Conservation (phyloP, 1,140 invertebrate genomes). For the Zaprionus taronus region DNA sequence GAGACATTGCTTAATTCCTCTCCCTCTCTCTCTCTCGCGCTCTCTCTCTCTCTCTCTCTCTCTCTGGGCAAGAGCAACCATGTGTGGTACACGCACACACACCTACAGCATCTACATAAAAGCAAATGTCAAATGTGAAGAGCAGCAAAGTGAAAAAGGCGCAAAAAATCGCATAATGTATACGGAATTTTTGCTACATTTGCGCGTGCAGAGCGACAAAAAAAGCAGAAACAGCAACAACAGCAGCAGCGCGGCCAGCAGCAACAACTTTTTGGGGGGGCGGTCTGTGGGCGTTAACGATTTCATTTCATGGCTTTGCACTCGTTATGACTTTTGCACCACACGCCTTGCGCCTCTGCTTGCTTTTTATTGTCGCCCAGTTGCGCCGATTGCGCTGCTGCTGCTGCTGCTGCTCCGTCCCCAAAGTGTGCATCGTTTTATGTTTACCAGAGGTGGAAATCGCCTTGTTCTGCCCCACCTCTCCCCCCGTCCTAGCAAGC, state of each 20-base stretch:
- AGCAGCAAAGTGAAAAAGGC: conserved; percentile 29
- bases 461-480: conserved; percentile 6
- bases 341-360: conserved; percentile 29
- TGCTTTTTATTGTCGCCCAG: conserved; percentile 78
- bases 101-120: conserved; percentile 34
- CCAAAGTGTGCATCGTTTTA: conserved; percentile 79
- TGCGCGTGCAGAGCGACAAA: conserved; percentile 33
- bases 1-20: conserved; percentile 79
- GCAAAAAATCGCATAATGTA: conserved; percentile 60
- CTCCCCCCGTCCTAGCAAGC: background rate
- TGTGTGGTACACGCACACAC: conserved; percentile 61
- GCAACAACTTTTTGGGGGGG: conserved; percentile 6
- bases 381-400: conserved; percentile 44
- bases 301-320: conserved; percentile 83
- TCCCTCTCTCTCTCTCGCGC: conserved; percentile 5
- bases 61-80: conserved; percentile 35
- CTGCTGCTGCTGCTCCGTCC: conserved; percentile 44
- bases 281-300: conserved; percentile 63
- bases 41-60: background rate
- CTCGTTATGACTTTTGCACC: conserved; percentile 79
- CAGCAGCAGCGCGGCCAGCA: background rate
- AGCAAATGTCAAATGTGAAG: conserved; percentile 73
- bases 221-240: background rate
- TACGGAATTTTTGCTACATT: conserved; percentile 51
- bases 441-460: conserved; percentile 75